Evolutionary conservation across 2,113 vertebrate species (phyloP).

Genomic region (Cheirogaleus medius): DNA sequence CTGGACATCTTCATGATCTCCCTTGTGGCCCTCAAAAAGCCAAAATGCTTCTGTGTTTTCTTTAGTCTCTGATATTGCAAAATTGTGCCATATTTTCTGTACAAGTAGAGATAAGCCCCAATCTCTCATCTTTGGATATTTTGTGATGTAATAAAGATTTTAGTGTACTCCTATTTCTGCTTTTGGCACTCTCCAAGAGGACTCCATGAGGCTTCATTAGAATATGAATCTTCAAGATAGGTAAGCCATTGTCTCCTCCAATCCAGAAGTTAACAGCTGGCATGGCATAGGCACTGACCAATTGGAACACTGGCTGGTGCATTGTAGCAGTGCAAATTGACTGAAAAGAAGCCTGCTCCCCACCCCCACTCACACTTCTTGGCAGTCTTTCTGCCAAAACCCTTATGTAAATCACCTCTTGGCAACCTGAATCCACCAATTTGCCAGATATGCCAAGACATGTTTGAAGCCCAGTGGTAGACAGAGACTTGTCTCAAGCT

Average conservation of each 20-base stretch:
- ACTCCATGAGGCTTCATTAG: not conserved
- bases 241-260: not conserved
- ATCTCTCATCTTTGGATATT: not conserved
- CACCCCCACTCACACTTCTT: not conserved
- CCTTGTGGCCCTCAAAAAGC: not conserved
- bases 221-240: not conserved
- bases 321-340: not conserved
- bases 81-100: not conserved
- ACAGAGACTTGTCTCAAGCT: not conserved
- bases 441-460: slow-evolving; percentile 21
- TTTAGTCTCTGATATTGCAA: not conserved
- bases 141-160: not conserved
- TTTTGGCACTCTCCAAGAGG: not conserved
- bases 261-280: slow-evolving; percentile 7
- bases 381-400: slow-evolving; percentile 27
- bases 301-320: not conserved
- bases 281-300: not conserved
- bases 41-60: slow-evolving; percentile 19
- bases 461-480: slow-evolving; percentile 4
- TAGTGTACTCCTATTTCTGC: not conserved
- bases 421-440: not conserved
- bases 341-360: not conserved
- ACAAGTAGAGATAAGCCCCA: slow-evolving; percentile 8
- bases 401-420: slow-evolving; percentile 14
- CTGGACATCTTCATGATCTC: not conserved